Evolutionary conservation across 1,140 invertebrate genomes (phyloP), one percentile per base, ranked within the genome.

Genomic region (Drosophila pallidifrons): DNA sequence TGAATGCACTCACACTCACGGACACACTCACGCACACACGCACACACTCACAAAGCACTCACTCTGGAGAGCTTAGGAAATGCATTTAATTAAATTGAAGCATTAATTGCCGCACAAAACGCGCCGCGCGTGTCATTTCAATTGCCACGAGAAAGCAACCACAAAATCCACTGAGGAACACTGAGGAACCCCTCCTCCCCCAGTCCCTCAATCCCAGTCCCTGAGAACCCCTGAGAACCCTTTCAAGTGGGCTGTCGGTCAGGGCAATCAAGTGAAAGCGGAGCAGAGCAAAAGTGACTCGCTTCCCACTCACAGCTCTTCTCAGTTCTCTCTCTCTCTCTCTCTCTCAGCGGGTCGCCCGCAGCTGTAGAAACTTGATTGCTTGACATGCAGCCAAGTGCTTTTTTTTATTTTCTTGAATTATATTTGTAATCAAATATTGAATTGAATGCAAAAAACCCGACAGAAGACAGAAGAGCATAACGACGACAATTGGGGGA

Each of bases 41-140:
- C 20, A 25, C 20, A 25, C 25, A 13, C 52, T 20, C 43, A 6
- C 59, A n/a, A 7, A n/a, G 30, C 60, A 64, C 49, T 54, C 63
- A 54, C 11, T n/a, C 2, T 25, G 11, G 38, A 16, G 58, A 8
- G 25, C 75, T 82, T 82, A 65, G 76, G 79, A 43, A 43, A 82
- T 83, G 80, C 83, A 72, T 88, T 88, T 89, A 88, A 88, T 88
- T 88, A 80, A 89, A 88, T 88, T 88, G 77, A 73, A 78, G 49
- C 85, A 72, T 83, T 88, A 88, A 89, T 88, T 88, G 83, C 66
- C 74, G 77, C 77, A 75, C 80, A 77, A 16, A 83, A 82, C 61
- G 83, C 61, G 68, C 41, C 64, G 80, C 83, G 83, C 85, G 83
- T 88, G 83, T 89, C 83, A 60, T 79, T 77, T 83, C 81, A 89